phyloP scores from a whole-genome alignment of 2,113 vertebrate species.

The Mormyrus iriodes region DNA sequence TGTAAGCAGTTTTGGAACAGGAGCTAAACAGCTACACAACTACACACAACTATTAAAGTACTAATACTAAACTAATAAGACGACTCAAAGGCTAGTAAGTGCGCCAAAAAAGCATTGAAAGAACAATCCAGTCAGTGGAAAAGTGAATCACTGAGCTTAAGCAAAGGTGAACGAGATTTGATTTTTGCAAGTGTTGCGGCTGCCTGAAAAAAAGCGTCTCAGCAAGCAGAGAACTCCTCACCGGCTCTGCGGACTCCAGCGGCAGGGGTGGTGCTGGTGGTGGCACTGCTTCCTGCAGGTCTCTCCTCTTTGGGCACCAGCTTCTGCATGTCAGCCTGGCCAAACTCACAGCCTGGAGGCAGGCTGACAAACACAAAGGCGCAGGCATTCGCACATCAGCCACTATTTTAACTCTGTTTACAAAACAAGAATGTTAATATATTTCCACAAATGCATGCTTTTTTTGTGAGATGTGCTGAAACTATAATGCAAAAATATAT shows the following conservation, averaged over 20 bases:
- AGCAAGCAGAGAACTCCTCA: constrained; percentile 43
- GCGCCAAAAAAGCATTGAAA: not conserved
- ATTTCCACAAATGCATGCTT: not conserved
- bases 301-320: constrained; percentile 89
- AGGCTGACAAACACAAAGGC: constrained; percentile 56
- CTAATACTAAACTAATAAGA: not conserved
- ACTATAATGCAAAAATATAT: not conserved
- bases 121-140: not conserved
- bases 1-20: not conserved
- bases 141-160: not conserved
- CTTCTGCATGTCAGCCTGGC: constrained; percentile 92
- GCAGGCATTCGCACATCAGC: not conserved
- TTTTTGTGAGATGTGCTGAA: not conserved
- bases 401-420: not conserved
- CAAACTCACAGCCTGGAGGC: constrained; percentile 87
- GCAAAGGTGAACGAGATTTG: not conserved
- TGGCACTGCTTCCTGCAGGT: constrained; percentile 48
- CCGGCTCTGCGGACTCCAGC: constrained; percentile 73
- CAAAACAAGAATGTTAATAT: not conserved
- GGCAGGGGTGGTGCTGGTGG: not conserved
- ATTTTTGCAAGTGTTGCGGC: not conserved
- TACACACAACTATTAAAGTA: not conserved
- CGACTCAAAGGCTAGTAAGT: not conserved
- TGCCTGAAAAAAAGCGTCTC: constrained; percentile 6
- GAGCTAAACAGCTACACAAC: not conserved